These are phyloP conservation scores for Meta bourneti DNA, from an alignment of 2,888 invertebrate genomes.

Conservation along the genomic window DNA sequence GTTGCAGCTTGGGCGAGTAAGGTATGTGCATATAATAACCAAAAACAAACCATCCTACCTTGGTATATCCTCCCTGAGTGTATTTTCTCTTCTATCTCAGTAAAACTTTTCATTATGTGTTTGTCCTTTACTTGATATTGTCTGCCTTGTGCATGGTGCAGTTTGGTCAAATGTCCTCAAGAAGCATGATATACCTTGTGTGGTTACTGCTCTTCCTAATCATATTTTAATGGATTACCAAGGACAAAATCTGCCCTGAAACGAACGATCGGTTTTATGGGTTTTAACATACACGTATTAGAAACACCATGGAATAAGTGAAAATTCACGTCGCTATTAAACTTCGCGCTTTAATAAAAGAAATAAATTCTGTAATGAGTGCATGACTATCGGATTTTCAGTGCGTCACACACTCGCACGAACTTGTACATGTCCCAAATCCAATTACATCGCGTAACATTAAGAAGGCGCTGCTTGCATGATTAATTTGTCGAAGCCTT, in stretches of 20 bases:
- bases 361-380: neutral
- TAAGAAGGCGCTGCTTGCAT: neutral
- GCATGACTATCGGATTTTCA: conserved; percentile 4
- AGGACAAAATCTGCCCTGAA: neutral
- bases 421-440: neutral
- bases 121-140: too few relatives aligned
- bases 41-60: too few relatives aligned
- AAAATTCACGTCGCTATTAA: neutral
- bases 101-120: too few relatives aligned
- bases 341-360: neutral
- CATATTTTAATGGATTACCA: neutral
- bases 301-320: neutral
- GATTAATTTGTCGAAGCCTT: neutral
- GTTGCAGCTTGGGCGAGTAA: too few relatives aligned
- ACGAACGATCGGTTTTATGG: neutral
- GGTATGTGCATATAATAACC: too few relatives aligned
- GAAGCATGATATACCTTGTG: too few relatives aligned
- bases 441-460: neutral
- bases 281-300: neutral
- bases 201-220: neutral
- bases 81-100: too few relatives aligned
- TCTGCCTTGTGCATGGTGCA: too few relatives aligned
- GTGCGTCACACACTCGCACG: neutral
- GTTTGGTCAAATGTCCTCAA: too few relatives aligned
- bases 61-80: too few relatives aligned